Conservation (phyloP, 2,113 vertebrate species). For the Pipa parva region DNA sequence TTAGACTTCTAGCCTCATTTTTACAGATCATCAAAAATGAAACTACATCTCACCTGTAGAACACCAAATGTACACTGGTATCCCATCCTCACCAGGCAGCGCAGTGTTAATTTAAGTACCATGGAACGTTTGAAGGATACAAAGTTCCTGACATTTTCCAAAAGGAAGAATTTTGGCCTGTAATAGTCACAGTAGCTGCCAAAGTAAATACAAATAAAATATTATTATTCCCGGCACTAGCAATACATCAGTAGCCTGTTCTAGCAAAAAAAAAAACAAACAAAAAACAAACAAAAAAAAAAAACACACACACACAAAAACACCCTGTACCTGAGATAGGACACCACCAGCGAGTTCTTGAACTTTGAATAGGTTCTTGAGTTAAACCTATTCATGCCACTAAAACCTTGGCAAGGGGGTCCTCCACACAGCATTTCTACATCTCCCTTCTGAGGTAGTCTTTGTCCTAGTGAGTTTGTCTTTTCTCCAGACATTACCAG, state of each 20-base stretch:
- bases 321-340: conserved; percentile 81
- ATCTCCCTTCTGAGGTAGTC: conserved; percentile 88
- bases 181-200: conserved; percentile 98
- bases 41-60: conserved; percentile 73
- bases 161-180: conserved; percentile 86
- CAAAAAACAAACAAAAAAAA: no score
- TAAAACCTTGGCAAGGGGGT: conserved; percentile 94
- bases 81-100: conserved; percentile 93
- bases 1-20: no score
- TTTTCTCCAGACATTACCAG: conserved; percentile 90
- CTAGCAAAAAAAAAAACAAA: no score
- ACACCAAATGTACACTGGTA: conserved; percentile 96
- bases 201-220: conserved; percentile 86
- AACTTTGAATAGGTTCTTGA: conserved; percentile 96
- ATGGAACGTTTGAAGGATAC: conserved; percentile 95
- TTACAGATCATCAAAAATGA: no score
- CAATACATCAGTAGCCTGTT: no score
- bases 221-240: no score
- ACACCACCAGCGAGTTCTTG: conserved; percentile 95
- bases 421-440: conserved; percentile 95
- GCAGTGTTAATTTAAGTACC: conserved; percentile 91
- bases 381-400: conserved; percentile 98
- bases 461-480: conserved; percentile 82
- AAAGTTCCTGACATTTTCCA: conserved; percentile 94
- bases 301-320: no score